Conservation (phyloP, 2,888 invertebrate species). For the Sphecodes monilicornis region DNA sequence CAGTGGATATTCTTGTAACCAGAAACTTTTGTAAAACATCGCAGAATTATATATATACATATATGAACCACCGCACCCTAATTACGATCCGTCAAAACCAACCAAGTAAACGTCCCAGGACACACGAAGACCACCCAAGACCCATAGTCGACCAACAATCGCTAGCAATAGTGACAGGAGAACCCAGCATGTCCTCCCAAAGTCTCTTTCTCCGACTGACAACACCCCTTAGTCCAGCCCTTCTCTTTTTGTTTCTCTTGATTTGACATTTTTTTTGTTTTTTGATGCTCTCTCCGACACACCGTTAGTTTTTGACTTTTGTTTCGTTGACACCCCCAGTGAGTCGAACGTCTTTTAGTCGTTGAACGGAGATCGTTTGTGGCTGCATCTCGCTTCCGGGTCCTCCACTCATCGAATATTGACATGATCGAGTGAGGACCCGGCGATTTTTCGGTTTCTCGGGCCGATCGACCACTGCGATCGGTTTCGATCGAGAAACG, state of each 20-base stretch:
- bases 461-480: slow-evolving; percentile 36
- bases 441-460: slow-evolving; percentile 41
- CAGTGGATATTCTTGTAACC: slow-evolving; percentile 67
- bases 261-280: slow-evolving; percentile 16
- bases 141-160: slow-evolving; percentile 75
- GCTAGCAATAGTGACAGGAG: slow-evolving; percentile 85
- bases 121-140: slow-evolving; percentile 69
- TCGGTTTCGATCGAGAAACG: slow-evolving; percentile 52
- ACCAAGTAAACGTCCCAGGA: slow-evolving; percentile 62
- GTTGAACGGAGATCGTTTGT: slow-evolving; percentile 52
- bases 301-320: slow-evolving; percentile 38
- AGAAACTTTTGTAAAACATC: slow-evolving; percentile 62
- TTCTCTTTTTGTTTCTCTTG: slow-evolving; percentile 19
- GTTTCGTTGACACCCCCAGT: slow-evolving; percentile 24
- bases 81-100: slow-evolving; percentile 60
- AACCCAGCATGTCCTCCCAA: slow-evolving; percentile 81
- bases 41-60: neutral
- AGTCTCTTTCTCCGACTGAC: slow-evolving; percentile 55
- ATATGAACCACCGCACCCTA: slow-evolving; percentile 15
- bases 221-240: slow-evolving; percentile 10
- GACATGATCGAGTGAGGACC: slow-evolving; percentile 51
- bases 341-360: slow-evolving; percentile 52
- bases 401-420: slow-evolving; percentile 52
- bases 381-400: slow-evolving; percentile 65
- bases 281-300: slow-evolving; percentile 21